Base-by-base conservation (phyloP, 2,888 invertebrate genomes). In the Balanococcus diminutus region DNA sequence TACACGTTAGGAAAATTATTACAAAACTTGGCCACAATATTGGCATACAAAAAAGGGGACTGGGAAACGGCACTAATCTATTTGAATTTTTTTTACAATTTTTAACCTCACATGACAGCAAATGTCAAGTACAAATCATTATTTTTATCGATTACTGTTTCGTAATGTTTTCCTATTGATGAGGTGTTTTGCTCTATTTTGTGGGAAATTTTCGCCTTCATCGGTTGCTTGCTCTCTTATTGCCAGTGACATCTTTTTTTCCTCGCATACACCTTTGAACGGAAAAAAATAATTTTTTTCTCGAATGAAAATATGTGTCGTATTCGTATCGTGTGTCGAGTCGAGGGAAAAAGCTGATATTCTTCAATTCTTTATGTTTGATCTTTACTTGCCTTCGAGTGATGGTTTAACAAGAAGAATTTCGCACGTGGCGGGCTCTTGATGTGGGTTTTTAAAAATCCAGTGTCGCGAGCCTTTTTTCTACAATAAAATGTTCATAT, bases 61-160 rank as follows among this genome's bases (percentile, higher is more conserved):
- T 56, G 28, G 3, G 56, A 19, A 56, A 8, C 5, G 14, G n/a
- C n/a, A n/a, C n/a, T n/a, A 67, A 67, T 9, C 67, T 67, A 28
- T 67, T 67, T 67, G 67, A 67, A 72, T 36, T 36, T 79, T 79
- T 79, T 79, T 36, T 22, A 28, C 32, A n/a, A 32, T 79, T 79
- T 79, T 79, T 28, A 36, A 32, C 36, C 36, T 16, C 19, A 5
- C 0, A 79, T 79, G 75, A 79, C 36, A 79, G 75, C 6, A 79
- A 16, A 36, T 79, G 75, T 36, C 75, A 36, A 79, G 22, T 79
- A 36, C 75, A 79, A 36, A 79, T 79, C 36, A 79, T 79, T 22
- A 8, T 36, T 79, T 72, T 79, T 36, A 79, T 79, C 75, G 75
- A 79, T 79, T 79, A 67, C 31, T 16, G 67, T 79, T 79, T 36